These are phyloP conservation scores for Ennomos erosarius DNA, from an alignment of 2,888 invertebrate genomes.

Conservation along the genomic window DNA sequence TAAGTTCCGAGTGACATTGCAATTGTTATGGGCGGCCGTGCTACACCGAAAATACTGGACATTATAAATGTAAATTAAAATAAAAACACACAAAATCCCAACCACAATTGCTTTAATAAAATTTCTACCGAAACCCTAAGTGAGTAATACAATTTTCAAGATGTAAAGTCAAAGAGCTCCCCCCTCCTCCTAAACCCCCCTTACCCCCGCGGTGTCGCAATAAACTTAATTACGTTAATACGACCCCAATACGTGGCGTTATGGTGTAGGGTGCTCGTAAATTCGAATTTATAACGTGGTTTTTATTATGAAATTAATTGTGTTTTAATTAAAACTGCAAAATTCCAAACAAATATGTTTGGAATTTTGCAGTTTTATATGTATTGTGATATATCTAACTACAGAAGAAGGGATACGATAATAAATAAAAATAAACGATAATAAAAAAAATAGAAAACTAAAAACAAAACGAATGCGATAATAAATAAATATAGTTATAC, in stretches of 20 bases:
- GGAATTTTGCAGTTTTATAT: no score
- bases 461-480: no score
- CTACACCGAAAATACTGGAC: no score
- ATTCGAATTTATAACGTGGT: constrained; percentile 24
- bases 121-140: constrained; percentile 56
- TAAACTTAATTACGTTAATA: constrained; percentile 80
- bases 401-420: no score
- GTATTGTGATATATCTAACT: no score
- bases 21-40: no score
- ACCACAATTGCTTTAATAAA: constrained; percentile 40
- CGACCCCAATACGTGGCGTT: constrained; percentile 70
- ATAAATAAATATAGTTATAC: no score
- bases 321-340: constrained; percentile 25
- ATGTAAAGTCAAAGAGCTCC: constrained; percentile 73
- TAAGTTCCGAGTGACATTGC: no score
- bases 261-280: constrained; percentile 49
- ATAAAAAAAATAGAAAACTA: no score
- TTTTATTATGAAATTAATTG: constrained; percentile 16
- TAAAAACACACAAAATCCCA: constrained; percentile 15
- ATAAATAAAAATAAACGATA: no score
- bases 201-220: constrained; percentile 56
- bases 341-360: no score
- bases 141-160: constrained; percentile 74
- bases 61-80: constrained; percentile 15
- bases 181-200: constrained; percentile 30